Evolutionary conservation across 2,113 vertebrate species (phyloP).

Genomic region (Pitta sordida): DNA sequence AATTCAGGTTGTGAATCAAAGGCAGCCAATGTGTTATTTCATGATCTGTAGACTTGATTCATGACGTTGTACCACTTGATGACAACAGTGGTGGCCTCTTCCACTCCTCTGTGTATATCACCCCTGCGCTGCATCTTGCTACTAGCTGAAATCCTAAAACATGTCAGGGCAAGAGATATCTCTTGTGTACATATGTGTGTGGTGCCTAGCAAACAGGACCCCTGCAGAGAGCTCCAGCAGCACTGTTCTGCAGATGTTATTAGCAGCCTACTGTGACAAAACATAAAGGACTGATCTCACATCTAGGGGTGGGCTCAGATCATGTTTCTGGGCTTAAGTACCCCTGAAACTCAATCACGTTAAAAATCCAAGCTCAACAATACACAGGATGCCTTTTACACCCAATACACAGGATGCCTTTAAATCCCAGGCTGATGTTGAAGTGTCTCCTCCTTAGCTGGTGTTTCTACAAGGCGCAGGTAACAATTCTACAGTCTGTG

Average conservation of each 20-base stretch:
- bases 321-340: not conserved
- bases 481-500: not conserved
- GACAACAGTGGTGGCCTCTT: not conserved
- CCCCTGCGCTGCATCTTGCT: not conserved
- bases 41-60: not conserved
- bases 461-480: not conserved
- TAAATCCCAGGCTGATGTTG: not conserved
- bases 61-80: not conserved
- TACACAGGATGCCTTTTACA: not conserved
- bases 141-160: not conserved
- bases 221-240: not conserved
- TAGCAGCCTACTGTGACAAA: not conserved
- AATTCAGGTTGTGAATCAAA: not conserved
- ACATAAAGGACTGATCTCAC: not conserved
- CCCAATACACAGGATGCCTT: too few relatives aligned
- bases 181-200: not conserved
- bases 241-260: constrained; percentile 14
- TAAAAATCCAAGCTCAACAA: not conserved
- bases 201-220: not conserved
- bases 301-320: not conserved
- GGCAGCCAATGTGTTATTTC: not conserved
- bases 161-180: not conserved
- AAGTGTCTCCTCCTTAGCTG: not conserved
- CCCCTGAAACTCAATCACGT: not conserved
- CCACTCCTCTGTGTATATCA: not conserved